phyloP scores from a whole-genome alignment of 2,888 invertebrate species.

The Tribolium freemani region DNA sequence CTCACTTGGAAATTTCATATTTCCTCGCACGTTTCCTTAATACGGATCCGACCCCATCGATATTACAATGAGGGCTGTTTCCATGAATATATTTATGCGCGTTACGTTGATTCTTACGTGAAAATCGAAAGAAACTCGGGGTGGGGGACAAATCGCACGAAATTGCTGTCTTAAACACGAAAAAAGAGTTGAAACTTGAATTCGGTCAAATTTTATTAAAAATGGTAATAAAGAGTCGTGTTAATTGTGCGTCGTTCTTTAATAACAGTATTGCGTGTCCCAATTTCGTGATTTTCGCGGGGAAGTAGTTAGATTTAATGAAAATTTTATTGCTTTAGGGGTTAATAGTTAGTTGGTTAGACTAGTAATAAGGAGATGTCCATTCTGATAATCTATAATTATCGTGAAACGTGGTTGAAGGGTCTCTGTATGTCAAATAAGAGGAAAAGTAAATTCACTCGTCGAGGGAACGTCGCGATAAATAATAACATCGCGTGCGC shows the following conservation, averaged over 20 bases:
- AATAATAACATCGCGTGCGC: conserved; percentile 28
- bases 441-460: not conserved
- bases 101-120: conserved; percentile 31
- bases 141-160: not conserved
- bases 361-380: conserved; percentile 10
- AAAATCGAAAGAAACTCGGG: not conserved
- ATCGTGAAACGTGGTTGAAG: conserved; percentile 8
- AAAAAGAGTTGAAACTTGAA: not conserved
- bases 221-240: not conserved
- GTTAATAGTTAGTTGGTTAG: conserved; percentile 24
- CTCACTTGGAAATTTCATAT: conserved; percentile 29
- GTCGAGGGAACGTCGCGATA: not conserved
- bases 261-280: conserved; percentile 31
- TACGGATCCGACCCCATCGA: conserved; percentile 33
- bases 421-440: too few species aligned
- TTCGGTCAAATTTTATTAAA: not conserved
- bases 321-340: conserved; percentile 29
- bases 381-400: conserved; percentile 20
- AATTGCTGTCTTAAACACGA: not conserved
- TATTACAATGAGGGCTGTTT: conserved; percentile 37
- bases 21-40: conserved; percentile 35
- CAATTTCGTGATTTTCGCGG: conserved; percentile 18
- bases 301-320: conserved; percentile 18
- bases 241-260: conserved; percentile 10
- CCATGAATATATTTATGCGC: conserved; percentile 39